Conservation (phyloP, 2,113 vertebrate species). For the human region GRCh38 chr3:97084001-97084500, state of each 20-base stretch:
- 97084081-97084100: background rate
- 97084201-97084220: background rate
- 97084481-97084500: background rate
- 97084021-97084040: background rate
- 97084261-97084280: background rate
- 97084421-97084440: background rate
- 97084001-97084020: background rate
- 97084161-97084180: no score
- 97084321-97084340: background rate
- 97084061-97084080: background rate
- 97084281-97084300: background rate
- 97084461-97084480: background rate
- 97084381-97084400: background rate
- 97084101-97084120: rapidly evolving
- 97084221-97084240: background rate
- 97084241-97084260: background rate
- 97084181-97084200: background rate
- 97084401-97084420: background rate
- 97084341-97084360: background rate
- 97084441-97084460: background rate
- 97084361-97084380: background rate
- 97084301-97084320: background rate
- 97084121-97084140: no score
- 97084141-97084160: no score
- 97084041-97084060: background rate